Evolutionary conservation across 2,113 vertebrate genomes (phyloP).

Genomic region (Rana temporaria): DNA sequence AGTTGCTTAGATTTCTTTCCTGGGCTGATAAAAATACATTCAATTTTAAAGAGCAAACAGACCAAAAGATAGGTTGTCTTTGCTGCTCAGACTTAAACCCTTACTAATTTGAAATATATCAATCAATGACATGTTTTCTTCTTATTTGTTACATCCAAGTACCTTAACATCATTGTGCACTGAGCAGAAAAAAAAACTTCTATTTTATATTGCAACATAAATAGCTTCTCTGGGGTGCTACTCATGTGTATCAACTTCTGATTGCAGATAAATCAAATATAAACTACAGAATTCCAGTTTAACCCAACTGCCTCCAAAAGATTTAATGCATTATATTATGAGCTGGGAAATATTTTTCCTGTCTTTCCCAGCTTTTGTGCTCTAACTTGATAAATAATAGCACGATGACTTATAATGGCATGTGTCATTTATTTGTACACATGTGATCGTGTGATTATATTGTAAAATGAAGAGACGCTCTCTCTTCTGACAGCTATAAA

Average conservation of each 20-base stretch:
- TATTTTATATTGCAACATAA: background rate
- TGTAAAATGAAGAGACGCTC: too few species aligned
- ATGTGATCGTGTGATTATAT: too few species aligned
- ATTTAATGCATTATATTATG: too few species aligned
- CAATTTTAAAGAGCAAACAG: slow-evolving; percentile 51
- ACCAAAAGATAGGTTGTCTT: slow-evolving; percentile 8
- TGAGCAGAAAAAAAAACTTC: background rate
- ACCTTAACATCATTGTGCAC: background rate
- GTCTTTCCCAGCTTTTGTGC: too few species aligned
- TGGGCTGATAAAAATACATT: slow-evolving; percentile 43
- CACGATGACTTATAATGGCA: too few species aligned
- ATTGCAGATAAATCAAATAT: background rate
- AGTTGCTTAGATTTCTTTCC: slow-evolving; percentile 21
- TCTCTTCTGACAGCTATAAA: too few species aligned
- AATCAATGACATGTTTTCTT: slow-evolving; percentile 6
- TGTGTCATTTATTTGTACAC: too few species aligned
- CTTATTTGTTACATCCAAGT: background rate
- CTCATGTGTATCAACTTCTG: background rate
- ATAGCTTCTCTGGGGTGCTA: background rate
- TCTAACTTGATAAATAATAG: too few species aligned
- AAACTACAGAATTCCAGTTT: too few species aligned
- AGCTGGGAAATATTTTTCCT: too few species aligned
- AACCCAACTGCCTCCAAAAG: too few species aligned
- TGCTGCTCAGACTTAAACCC: background rate
- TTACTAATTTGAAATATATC: background rate